Percentiles rank a stretch among this genome's conserved stretches.
These are phyloP conservation scores for Rhinolophus sinicus DNA, from an alignment of 2,113 vertebrate genomes.

Conservation along the genomic window DNA sequence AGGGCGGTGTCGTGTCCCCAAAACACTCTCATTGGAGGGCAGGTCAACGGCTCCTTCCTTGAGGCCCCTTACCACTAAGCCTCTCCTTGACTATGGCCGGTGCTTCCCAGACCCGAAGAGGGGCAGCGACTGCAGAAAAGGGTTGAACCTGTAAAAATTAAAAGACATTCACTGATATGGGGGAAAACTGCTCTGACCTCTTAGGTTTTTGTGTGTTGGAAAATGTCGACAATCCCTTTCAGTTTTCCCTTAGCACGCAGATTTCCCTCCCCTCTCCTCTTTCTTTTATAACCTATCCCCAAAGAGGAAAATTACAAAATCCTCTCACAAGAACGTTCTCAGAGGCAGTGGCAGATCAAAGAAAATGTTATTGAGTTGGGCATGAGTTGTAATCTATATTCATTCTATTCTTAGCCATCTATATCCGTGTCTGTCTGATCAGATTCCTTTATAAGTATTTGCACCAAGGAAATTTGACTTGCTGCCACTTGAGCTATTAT, in stretches of 20 bases:
- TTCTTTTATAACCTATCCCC: neutral
- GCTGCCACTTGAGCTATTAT: neutral
- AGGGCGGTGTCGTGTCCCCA: neutral
- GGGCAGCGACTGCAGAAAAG: neutral
- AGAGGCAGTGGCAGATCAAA: neutral
- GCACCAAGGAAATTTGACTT: neutral
- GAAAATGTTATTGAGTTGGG: fast-evolving
- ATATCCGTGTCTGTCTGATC: neutral
- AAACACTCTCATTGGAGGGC: neutral
- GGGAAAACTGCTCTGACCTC: fast-evolving
- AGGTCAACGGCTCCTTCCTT: neutral
- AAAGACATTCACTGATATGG: fast-evolving
- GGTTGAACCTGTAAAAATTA: fast-evolving
- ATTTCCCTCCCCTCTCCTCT: neutral
- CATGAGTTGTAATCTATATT: fast-evolving
- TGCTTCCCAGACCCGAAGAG: neutral
- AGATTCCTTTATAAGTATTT: neutral
- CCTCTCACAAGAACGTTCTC: neutral
- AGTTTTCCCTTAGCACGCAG: neutral
- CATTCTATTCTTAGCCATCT: neutral
- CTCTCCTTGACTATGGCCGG: neutral
- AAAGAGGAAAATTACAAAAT: neutral
- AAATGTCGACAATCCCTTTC: neutral
- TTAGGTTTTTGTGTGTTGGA: neutral
- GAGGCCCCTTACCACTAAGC: fast-evolving